Conservation (phyloP, 2,797 vertebrate species). For the Cirrhinus molitorella region DNA sequence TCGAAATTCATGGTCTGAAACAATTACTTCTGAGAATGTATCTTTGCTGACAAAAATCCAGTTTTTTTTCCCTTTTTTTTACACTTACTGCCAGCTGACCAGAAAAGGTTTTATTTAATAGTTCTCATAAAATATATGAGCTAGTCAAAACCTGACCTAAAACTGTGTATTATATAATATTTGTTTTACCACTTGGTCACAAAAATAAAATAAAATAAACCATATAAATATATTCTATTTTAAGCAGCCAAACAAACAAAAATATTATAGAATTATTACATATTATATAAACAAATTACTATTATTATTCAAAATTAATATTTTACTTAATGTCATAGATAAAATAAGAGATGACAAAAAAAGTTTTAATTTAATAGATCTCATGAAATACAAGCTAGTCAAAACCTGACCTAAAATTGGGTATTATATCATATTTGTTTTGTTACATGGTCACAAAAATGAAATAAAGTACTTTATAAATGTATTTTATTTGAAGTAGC, state of each 20-base stretch:
- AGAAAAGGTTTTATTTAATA: neutral
- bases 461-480: too few relatives aligned
- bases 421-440: neutral
- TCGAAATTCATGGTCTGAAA: slow-evolving; percentile 4
- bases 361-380: neutral
- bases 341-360: neutral
- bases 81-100: neutral
- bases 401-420: neutral
- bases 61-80: neutral
- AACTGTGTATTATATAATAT: neutral
- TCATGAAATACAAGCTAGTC: neutral
- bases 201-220: neutral
- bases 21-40: neutral
- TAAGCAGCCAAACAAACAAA: too few relatives aligned
- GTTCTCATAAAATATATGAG: neutral
- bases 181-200: neutral
- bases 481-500: too few relatives aligned
- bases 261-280: too few relatives aligned
- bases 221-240: neutral
- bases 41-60: neutral
- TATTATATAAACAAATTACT: too few relatives aligned
- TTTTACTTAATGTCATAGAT: too few relatives aligned
- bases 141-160: neutral
- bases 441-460: too few relatives aligned
- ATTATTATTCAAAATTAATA: too few relatives aligned